Conservation (phyloP, 2,797 vertebrate genomes). For the Acropternis orthonyx region DNA sequence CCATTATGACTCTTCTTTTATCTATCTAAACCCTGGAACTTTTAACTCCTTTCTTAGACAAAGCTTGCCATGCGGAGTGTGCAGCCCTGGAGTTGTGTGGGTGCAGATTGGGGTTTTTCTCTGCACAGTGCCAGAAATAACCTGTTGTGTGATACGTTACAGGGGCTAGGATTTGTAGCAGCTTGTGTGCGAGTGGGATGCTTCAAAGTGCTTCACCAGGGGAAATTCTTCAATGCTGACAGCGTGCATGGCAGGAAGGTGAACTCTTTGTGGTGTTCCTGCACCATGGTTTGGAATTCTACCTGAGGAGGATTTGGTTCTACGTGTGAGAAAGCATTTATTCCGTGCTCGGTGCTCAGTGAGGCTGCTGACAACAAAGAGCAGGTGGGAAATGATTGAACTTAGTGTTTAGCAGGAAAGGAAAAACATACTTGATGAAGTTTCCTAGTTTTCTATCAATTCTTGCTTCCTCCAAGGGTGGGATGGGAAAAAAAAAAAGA, state of each 20-base stretch:
- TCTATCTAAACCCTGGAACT: background rate
- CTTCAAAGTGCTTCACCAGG: background rate
- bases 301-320: background rate
- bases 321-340: background rate
- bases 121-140: slow-evolving; percentile 19
- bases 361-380: background rate
- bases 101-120: slow-evolving; percentile 42
- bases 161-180: slow-evolving; percentile 19
- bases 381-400: background rate
- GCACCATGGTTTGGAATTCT: background rate
- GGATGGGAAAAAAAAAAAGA: background rate
- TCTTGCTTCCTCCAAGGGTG: background rate
- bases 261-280: background rate
- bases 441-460: background rate
- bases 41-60: background rate
- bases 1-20: background rate
- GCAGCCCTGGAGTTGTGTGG: background rate
- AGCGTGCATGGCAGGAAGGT: background rate
- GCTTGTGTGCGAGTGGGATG: background rate
- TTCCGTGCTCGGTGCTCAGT: background rate
- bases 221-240: background rate
- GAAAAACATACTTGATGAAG: background rate
- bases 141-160: background rate
- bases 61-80: background rate
- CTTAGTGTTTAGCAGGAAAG: background rate